These are phyloP conservation scores for Onychomys leucogaster DNA, from an alignment of 2,797 vertebrate genomes.

Conservation along the genomic window DNA sequence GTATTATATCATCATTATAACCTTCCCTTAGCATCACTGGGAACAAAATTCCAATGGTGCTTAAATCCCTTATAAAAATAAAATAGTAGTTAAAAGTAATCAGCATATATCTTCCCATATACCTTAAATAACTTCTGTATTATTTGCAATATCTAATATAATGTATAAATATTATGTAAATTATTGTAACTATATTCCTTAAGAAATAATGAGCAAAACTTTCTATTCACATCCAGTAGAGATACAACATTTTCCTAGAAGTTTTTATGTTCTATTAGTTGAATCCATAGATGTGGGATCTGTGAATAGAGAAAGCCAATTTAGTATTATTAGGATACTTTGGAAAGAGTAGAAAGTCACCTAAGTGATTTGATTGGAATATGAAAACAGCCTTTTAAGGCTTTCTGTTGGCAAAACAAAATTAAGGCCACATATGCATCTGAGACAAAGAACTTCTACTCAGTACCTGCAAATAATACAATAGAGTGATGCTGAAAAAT, in stretches of 20 bases:
- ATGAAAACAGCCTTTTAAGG: background rate
- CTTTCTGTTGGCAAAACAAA: background rate
- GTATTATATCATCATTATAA: background rate
- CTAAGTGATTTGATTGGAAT: background rate
- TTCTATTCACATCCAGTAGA: too few relatives aligned
- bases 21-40: background rate
- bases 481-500: background rate
- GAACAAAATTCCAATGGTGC: background rate
- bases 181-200: background rate
- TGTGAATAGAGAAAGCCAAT: background rate
- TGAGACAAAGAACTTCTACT: background rate
- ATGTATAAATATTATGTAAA: background rate
- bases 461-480: background rate
- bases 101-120: background rate
- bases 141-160: background rate
- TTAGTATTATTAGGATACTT: background rate
- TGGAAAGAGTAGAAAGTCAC: background rate
- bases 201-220: background rate
- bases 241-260: background rate
- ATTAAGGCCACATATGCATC: background rate
- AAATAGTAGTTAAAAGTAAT: background rate
- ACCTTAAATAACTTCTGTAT: background rate
- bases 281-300: background rate
- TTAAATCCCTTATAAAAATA: background rate
- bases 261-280: background rate